phyloP scores from a whole-genome alignment of 2,797 vertebrate genomes.

The Peromyscus melanophrys region DNA sequence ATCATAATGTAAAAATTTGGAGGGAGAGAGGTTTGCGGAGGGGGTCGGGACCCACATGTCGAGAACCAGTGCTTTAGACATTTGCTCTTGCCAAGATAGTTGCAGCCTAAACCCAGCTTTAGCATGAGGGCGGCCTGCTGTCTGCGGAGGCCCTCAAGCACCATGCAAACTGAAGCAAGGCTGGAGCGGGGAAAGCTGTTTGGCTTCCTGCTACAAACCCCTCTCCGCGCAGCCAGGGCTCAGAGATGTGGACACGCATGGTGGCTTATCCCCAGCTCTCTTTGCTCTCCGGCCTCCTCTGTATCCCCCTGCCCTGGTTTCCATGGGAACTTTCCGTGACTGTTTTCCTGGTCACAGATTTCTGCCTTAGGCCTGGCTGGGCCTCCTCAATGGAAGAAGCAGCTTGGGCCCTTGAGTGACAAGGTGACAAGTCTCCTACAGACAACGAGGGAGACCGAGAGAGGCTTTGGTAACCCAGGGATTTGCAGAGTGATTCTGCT shows the following conservation, averaged over 20 bases:
- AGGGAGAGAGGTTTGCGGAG: neutral
- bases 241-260: neutral
- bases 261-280: neutral
- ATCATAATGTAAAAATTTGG: neutral
- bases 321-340: slow-evolving; percentile 64
- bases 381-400: neutral
- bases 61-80: neutral
- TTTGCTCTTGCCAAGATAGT: neutral
- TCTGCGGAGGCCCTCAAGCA: neutral
- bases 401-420: neutral
- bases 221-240: neutral
- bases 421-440: neutral
- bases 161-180: fast-evolving
- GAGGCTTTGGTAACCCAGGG: neutral
- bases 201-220: too few relatives aligned
- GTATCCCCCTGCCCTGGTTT: neutral
- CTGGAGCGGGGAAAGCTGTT: fast-evolving
- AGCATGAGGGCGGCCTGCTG: neutral
- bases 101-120: neutral
- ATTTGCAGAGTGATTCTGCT: neutral
- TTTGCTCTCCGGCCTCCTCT: fast-evolving
- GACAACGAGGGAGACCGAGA: fast-evolving
- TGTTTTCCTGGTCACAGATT: neutral
- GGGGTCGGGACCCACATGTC: neutral
- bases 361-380: neutral